Evolutionary conservation across 2,888 invertebrate species (phyloP).

Genomic region (Diaprepes abbreviatus): DNA sequence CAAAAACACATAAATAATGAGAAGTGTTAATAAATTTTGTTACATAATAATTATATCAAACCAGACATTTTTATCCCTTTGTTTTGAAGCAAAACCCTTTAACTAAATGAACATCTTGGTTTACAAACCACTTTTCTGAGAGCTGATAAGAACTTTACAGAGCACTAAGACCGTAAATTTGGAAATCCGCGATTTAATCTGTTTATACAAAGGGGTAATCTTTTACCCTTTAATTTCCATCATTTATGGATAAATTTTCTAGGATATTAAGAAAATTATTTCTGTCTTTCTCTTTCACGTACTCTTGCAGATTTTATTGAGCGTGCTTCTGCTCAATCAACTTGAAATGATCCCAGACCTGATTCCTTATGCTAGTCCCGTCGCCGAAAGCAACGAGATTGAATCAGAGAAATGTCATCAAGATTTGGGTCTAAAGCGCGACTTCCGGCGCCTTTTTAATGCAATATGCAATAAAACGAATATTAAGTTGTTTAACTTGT

Average conservation of each 20-base stretch:
- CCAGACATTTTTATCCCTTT: too few species aligned
- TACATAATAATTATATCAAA: too few species aligned
- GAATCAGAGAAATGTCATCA: conserved; percentile 13
- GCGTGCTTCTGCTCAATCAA: conserved; percentile 2
- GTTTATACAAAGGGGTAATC: not conserved
- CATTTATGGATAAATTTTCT: not conserved
- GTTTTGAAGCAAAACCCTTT: too few species aligned
- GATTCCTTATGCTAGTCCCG: conserved; percentile 11
- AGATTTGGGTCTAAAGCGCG: conserved; percentile 7
- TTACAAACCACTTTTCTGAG: too few species aligned
- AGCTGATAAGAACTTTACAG: too few species aligned
- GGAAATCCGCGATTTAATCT: not conserved
- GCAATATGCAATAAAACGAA: not conserved
- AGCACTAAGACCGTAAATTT: too few species aligned
- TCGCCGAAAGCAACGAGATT: conserved; percentile 14
- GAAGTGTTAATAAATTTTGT: too few species aligned
- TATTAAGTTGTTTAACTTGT: not conserved
- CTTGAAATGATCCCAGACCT: not conserved
- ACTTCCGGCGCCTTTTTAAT: conserved; percentile 3
- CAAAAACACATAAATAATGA: too few species aligned
- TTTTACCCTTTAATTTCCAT: too few species aligned
- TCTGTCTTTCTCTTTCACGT: not conserved
- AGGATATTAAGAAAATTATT: not conserved
- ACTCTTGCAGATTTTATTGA: not conserved
- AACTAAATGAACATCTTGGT: too few species aligned